Conservation (phyloP, 2,888 invertebrate species). For the Oscheius sp. region DNA sequence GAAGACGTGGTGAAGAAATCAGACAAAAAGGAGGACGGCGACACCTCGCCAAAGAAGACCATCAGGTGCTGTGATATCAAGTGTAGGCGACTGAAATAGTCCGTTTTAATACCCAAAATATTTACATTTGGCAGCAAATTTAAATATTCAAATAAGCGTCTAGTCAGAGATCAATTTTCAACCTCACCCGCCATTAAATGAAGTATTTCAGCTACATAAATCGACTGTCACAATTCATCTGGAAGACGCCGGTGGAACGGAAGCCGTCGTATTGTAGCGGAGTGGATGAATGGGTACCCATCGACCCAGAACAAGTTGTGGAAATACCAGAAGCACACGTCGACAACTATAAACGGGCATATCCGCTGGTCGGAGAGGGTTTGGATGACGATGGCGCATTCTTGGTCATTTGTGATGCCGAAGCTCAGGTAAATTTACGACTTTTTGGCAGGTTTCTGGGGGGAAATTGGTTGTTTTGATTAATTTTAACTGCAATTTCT, state of each 20-base stretch:
- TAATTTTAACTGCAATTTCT: slow-evolving; percentile 2
- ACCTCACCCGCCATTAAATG: too few species aligned
- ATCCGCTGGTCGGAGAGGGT: slow-evolving; percentile 40
- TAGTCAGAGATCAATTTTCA: too few species aligned
- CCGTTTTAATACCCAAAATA: too few species aligned
- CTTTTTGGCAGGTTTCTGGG: background rate
- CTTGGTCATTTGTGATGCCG: slow-evolving; percentile 6
- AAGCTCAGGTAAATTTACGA: background rate
- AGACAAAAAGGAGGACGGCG: too few species aligned
- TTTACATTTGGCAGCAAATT: too few species aligned
- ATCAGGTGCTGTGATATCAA: too few species aligned
- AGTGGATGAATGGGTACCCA: slow-evolving; percentile 45
- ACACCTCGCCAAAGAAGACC: too few species aligned
- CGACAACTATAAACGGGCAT: slow-evolving; percentile 47
- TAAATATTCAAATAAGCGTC: too few species aligned
- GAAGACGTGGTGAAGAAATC: too few species aligned
- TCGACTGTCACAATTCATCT: background rate
- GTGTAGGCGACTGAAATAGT: too few species aligned
- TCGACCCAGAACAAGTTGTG: slow-evolving; percentile 42
- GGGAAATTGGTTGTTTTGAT: background rate
- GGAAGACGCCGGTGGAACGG: background rate
- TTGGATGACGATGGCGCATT: slow-evolving; percentile 22
- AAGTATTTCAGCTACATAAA: slow-evolving; percentile 21
- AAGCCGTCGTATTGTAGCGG: slow-evolving; percentile 8
- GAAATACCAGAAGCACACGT: slow-evolving; percentile 42